Base-by-base conservation (phyloP, 2,888 invertebrate species). In the Camponotus fellah region DNA sequence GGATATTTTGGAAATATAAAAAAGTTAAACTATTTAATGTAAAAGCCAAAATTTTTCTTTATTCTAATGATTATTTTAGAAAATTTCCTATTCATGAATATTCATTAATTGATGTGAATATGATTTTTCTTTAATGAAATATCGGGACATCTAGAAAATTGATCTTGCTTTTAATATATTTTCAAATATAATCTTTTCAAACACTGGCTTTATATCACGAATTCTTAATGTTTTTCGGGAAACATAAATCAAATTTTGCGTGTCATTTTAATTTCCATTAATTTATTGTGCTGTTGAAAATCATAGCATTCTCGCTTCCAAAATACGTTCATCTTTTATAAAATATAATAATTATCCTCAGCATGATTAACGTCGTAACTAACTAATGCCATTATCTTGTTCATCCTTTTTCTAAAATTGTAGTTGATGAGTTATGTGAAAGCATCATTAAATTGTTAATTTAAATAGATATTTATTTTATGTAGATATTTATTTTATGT, bases 311-410 rank as follows among this genome's bases (percentile, higher is more conserved):
- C 17, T 43, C n/a, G n/a, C 58, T 32, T 12, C 69, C 53, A 8
- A 37, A 43, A 66, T 9, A n/a, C 46, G 49, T 68, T 17, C 43
- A 60, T 46, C 58, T 60, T 79, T 71, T 34, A 17, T 43, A 12
- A 79, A 71, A 79, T 71, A 53, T 79, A 69, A 71, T 69, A 79
- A 58, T n/a, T n/a, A 71, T 69, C 58, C 58, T 40, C 68, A 77
- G 53, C 53, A n/a, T 40, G 49, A 46, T 49, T 56, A 76, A 76
- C 43, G 58, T 8, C 71, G 21, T 69, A 79, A 79, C 46, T 79
- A 79, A 79, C 60, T 71, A 60, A 71, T 10, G 21, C 58, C 43
- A 60, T 79, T 79, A 71, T 79, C 46, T 71, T 21, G 21, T 40
- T 43, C 40, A 8, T 56, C 69, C 34, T 46, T 69, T 56, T 58